A percentile compares a stretch with the other conserved stretches of the same genome.
Conservation (phyloP, 2,113 vertebrate species). For the Eclectus roratus region DNA sequence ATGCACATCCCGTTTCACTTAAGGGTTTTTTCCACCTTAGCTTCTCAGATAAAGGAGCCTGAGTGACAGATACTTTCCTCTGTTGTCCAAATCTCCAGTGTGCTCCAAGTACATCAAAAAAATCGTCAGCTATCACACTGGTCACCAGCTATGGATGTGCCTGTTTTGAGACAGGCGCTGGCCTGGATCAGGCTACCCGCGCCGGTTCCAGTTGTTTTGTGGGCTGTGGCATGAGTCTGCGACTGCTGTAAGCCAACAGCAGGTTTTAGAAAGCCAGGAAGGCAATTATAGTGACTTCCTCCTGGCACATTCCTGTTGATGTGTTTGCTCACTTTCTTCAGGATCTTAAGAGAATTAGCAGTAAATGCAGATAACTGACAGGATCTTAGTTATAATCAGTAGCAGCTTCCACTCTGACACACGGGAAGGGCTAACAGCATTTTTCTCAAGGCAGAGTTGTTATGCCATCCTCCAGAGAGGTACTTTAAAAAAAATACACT, state of each 20-base stretch:
- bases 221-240: not conserved
- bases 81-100: not conserved
- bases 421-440: not conserved
- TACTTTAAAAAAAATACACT: not conserved
- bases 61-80: not conserved
- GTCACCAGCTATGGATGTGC: not conserved
- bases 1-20: not conserved
- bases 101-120: not conserved
- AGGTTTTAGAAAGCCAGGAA: not conserved
- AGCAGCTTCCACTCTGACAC: conserved; percentile 25
- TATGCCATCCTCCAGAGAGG: not conserved
- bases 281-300: conserved; percentile 8
- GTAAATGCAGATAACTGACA: conserved; percentile 14
- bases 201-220: not conserved
- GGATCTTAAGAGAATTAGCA: conserved; percentile 30
- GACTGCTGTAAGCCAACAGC: not conserved
- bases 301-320: conserved; percentile 13
- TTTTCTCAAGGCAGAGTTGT: conserved; percentile 45
- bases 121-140: not conserved
- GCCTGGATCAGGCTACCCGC: not conserved
- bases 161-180: not conserved
- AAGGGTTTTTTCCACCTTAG: not conserved
- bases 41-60: not conserved
- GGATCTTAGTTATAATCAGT: conserved; percentile 49
- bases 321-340: conserved; percentile 27